These are phyloP conservation scores for Rachycentron canadum DNA, from an alignment of 2,797 vertebrate species.

Conservation along the genomic window DNA sequence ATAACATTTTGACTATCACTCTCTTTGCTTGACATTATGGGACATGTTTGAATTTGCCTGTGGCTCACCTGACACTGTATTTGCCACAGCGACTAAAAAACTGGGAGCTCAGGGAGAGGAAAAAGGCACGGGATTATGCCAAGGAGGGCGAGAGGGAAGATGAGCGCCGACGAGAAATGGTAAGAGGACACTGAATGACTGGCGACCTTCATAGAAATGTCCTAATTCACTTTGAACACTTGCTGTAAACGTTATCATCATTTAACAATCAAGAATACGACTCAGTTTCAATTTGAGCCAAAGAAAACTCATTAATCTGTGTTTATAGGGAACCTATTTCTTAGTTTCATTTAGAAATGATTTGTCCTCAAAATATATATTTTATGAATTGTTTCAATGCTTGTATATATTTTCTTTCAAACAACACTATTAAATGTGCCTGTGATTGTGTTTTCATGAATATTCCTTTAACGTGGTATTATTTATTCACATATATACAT, in stretches of 20 bases:
- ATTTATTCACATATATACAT: background rate
- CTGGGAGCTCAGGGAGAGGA: conserved; percentile 98
- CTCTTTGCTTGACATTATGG: background rate
- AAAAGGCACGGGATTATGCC: conserved; percentile 95
- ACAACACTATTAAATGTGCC: background rate
- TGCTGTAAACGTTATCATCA: background rate
- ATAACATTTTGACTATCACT: background rate
- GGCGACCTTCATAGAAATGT: background rate
- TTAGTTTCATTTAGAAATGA: background rate
- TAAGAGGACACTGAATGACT: conserved; percentile 70
- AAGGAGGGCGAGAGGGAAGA: conserved; percentile 96
- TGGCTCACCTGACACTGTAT: conserved; percentile 35
- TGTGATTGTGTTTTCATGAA: background rate
- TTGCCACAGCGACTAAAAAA: conserved; percentile 94
- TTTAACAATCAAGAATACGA: background rate
- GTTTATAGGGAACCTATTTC: background rate
- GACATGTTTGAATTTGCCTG: background rate
- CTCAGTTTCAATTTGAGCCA: background rate
- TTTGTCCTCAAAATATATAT: background rate
- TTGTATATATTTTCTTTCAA: background rate
- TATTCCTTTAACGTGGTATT: background rate
- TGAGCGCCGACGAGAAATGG: conserved; percentile 95
- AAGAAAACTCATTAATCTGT: background rate
- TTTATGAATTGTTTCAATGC: background rate
- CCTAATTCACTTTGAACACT: background rate